Evolutionary conservation across 1,140 invertebrate genomes (phyloP), one percentile per base, ranked within the genome.

Genomic region (Nixonia krombeini): DNA sequence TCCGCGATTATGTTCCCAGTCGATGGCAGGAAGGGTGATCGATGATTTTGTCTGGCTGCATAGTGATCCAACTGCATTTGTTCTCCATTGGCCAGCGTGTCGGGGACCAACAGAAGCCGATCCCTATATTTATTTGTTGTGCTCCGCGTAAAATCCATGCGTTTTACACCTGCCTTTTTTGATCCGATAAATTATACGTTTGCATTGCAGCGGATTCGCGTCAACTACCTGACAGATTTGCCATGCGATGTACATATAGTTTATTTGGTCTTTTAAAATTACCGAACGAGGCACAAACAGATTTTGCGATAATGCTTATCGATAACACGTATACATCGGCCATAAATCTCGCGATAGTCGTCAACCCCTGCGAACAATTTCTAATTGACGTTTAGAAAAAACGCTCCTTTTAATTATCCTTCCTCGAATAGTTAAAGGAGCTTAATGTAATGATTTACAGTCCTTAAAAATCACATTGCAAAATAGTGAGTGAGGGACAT

Each of bases 101-200:
- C 49, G 50, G 17, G 31, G 46, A 57, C 37, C 52, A 40, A 52
- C 38, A 42, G 37, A 6, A 46, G 37, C 49, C 64, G 58, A 83
- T 81, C 78, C 74, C 69, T 58, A 72, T 80, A 80, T 84, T 83
- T 84, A 81, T 83, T 77, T 76, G 76, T 79, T 75, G 70, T 65
- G 62, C 59, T 74, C 72, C 65, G 70, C 77, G 73, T 76, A 77
- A 78, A 80, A 80, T 72, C 73, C 74, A 76, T 73, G 66, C 72
- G 61, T 78, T 76, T 82, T 78, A 68, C 79, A 77, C 74, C 76
- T 78, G 78, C 74, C 77, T 82, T 83, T 84, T 84, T 82, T 63
- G 70, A 82, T 82, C 79, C 79, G 72, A 76, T 84, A 79, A 84
- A 81, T 84, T 82, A 83, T 80, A 75, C 71, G 70, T 66, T 75